Evolutionary conservation across 2,888 invertebrate genomes (phyloP), one percentile per base, ranked within the genome.

Genomic region (Hyalella azteca): DNA sequence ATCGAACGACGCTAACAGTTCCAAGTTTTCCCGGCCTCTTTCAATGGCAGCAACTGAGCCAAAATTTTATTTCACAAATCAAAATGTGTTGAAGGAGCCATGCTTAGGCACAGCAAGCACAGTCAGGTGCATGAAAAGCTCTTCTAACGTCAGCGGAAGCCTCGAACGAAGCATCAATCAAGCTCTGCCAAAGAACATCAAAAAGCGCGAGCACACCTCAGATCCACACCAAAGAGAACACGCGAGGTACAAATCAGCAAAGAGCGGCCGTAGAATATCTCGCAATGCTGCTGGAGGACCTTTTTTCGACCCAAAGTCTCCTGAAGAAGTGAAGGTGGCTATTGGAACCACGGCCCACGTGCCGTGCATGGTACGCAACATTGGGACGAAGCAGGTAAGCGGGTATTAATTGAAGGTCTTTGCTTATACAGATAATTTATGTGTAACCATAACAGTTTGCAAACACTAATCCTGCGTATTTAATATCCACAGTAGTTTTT

Each of bases 311-410:
- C 60, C 50, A n/a, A 76, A 82, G 77, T 78, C 82, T 19, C 82
- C 82, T 49, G 77, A 32, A 19, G 49, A 76, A 40, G 79, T 82
- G n/a, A 77, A 49, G 29, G 82, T 80, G 3, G 80, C 82, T 15
- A 80, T 80, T 1, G 82, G 82, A 15, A 45, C 80, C 22, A 78
- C 82, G 3, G 82, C 82, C 7, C 82, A 79, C 78, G 41, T 82
- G 29, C 82, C 82, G 29, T 82, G 82, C 80, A 82, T 80, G 73
- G 80, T 77, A 39, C 41, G 82, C 5, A 82, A 82, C 79, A 50
- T 81, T 2, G 77, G 80, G 19, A 60, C 80, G 1, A 82, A 82
- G 73, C 80, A 77, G 76, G 82, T 80, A 50, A 80, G 82, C 79
- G 26, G 19, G 54, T 7, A 7, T 26, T 54, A 36, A 66, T 66